Evolutionary conservation across 2,113 vertebrate genomes (phyloP).

Genomic region (Calyptommatus sinebrachiatus): DNA sequence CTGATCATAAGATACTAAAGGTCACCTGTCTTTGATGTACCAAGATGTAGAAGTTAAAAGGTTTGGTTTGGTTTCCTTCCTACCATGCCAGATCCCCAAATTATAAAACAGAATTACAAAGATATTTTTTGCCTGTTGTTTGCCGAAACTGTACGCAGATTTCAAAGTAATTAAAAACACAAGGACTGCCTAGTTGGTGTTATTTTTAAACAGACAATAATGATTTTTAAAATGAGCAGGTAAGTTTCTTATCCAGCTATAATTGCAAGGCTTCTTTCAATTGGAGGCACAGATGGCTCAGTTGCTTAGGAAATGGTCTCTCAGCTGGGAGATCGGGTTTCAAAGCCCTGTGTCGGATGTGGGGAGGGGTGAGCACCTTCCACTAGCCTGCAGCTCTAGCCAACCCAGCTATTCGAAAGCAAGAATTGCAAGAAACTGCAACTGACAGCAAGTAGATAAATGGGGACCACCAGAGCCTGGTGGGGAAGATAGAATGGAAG

Average conservation of each 20-base stretch:
- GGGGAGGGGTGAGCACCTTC: too few relatives aligned
- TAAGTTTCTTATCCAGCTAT: conserved; percentile 40
- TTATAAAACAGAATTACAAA: conserved; percentile 55
- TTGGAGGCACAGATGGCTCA: too few relatives aligned
- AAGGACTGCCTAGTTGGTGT: conserved; percentile 37
- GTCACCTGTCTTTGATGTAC: neutral
- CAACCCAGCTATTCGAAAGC: too few relatives aligned
- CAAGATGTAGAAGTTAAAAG: conserved; percentile 36
- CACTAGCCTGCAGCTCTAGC: too few relatives aligned
- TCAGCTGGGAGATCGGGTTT: too few relatives aligned
- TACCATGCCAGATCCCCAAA: conserved; percentile 23
- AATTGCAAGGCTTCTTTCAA: conserved; percentile 43
- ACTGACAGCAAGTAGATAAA: too few relatives aligned
- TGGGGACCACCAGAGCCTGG: too few relatives aligned
- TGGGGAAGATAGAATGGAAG: too few relatives aligned
- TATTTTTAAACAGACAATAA: conserved; percentile 52
- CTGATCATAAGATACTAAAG: conserved; percentile 11
- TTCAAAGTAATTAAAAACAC: conserved; percentile 63
- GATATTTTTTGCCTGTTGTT: conserved; percentile 43
- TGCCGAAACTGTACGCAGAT: conserved; percentile 59
- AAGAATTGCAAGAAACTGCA: too few relatives aligned
- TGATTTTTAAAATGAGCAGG: conserved; percentile 45
- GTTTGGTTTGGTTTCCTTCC: conserved; percentile 19
- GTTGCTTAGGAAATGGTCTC: too few relatives aligned
- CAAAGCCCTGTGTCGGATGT: too few relatives aligned